These are phyloP conservation scores for Acleris emargana DNA, from an alignment of 2,888 invertebrate species.

Conservation along the genomic window DNA sequence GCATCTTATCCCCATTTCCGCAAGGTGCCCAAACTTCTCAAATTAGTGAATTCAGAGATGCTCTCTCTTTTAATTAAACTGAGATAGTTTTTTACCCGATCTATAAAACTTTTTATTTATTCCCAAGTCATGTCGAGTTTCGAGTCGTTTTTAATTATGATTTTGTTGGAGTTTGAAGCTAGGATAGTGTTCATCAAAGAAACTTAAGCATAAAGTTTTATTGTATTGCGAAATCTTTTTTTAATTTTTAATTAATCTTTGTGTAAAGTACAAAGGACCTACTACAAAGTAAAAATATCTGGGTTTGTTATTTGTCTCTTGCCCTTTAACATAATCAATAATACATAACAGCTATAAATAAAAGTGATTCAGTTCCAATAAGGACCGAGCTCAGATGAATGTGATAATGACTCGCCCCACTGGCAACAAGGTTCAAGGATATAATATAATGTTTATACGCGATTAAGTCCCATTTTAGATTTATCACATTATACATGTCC, in stretches of 20 bases:
- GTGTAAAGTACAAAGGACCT: too few relatives aligned
- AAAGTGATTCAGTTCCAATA: slow-evolving; percentile 11
- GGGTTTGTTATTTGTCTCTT: too few relatives aligned
- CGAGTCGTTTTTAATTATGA: slow-evolving; percentile 9
- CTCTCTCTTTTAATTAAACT: slow-evolving; percentile 22
- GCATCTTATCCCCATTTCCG: background rate
- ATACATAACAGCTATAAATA: background rate
- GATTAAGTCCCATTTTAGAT: too few relatives aligned
- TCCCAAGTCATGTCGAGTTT: background rate
- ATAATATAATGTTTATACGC: too few relatives aligned
- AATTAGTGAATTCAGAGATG: slow-evolving; percentile 5
- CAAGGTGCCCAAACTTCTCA: slow-evolving; percentile 10
- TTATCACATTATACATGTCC: too few relatives aligned
- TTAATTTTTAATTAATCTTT: too few relatives aligned
- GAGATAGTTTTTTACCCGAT: slow-evolving; percentile 28
- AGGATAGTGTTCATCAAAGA: background rate
- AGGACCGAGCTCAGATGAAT: slow-evolving; percentile 24
- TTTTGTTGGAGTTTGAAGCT: slow-evolving; percentile 7
- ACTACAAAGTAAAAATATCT: too few relatives aligned
- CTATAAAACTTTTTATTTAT: slow-evolving; percentile 10
- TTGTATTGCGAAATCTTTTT: too few relatives aligned
- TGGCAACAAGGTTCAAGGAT: too few relatives aligned
- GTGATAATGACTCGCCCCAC: slow-evolving; percentile 26
- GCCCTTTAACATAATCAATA: too few relatives aligned
- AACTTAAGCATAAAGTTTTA: too few relatives aligned